Conservation (phyloP, 2,888 invertebrate genomes). For the Dendrolimus houi region DNA sequence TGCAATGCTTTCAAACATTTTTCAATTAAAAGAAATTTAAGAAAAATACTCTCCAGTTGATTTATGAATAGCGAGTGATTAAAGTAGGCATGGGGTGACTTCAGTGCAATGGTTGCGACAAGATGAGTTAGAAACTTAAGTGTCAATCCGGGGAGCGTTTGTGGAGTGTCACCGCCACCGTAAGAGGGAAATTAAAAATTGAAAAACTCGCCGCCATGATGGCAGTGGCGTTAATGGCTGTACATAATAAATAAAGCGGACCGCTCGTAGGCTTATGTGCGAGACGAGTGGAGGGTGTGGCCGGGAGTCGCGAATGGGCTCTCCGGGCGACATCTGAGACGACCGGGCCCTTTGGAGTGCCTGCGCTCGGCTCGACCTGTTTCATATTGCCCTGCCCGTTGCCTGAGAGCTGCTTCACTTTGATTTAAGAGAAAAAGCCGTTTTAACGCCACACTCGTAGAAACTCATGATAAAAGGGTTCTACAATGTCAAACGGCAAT, state of each 20-base stretch:
- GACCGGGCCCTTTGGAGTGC: slow-evolving; percentile 66
- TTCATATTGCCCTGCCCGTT: slow-evolving; percentile 69
- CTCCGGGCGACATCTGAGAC: slow-evolving; percentile 72
- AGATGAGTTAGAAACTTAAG: slow-evolving; percentile 55
- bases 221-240: slow-evolving; percentile 72
- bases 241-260: slow-evolving; percentile 75
- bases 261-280: slow-evolving; percentile 69
- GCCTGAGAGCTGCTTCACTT: slow-evolving; percentile 66
- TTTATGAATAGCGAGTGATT: not conserved
- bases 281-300: slow-evolving; percentile 73
- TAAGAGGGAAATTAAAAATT: slow-evolving; percentile 74
- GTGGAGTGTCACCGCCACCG: slow-evolving; percentile 46
- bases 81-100: not conserved
- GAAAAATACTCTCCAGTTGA: not conserved
- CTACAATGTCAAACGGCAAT: slow-evolving; percentile 28
- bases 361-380: slow-evolving; percentile 64
- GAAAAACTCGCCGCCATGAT: slow-evolving; percentile 72
- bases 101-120: slow-evolving; percentile 16
- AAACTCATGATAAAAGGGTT: slow-evolving; percentile 39
- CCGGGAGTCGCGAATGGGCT: slow-evolving; percentile 69
- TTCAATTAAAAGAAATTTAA: not conserved
- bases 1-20: too few species aligned
- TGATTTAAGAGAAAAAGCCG: slow-evolving; percentile 70
- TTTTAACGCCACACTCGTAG: slow-evolving; percentile 48
- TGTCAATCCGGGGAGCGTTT: slow-evolving; percentile 57